Conservation (phyloP, 2,113 vertebrate species). For the Sander vitreus region DNA sequence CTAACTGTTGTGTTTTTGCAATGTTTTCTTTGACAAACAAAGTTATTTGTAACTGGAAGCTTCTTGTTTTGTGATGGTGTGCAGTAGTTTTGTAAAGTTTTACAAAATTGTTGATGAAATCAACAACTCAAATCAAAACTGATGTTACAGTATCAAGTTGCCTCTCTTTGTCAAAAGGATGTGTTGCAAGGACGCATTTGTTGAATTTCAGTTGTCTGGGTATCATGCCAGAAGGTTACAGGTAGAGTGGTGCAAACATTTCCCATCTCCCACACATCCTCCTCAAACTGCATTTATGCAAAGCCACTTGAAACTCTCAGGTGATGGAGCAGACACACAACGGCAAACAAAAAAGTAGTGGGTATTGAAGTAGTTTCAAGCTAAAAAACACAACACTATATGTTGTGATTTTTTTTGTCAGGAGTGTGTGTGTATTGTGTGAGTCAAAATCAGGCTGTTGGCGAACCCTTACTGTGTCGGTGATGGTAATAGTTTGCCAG, state of each 20-base stretch:
- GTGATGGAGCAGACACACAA: conserved; percentile 42
- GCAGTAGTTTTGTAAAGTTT: not conserved
- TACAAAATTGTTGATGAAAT: not conserved
- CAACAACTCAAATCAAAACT: no score
- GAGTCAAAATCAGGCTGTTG: conserved; percentile 71
- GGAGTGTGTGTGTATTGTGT: conserved; percentile 49
- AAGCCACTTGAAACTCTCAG: conserved; percentile 43
- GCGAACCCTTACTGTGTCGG: conserved; percentile 70
- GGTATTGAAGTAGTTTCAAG: conserved; percentile 50
- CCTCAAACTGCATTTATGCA: conserved; percentile 39
- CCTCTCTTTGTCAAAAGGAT: not conserved
- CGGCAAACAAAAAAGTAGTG: conserved; percentile 10
- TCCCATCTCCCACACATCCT: conserved; percentile 36
- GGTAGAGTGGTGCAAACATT: conserved; percentile 22
- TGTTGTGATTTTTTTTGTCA: conserved; percentile 23
- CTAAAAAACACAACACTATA: conserved; percentile 45
- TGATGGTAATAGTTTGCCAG: conserved; percentile 79
- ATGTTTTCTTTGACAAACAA: not conserved
- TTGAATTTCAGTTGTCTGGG: conserved; percentile 21
- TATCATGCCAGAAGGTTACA: conserved; percentile 38
- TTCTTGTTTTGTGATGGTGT: not conserved
- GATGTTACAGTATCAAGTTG: not conserved
- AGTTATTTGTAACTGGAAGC: not conserved
- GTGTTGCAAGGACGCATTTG: not conserved
- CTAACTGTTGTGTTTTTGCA: not conserved